A percentile compares a stretch with the other conserved stretches of the same genome.
Evolutionary conservation across 2,113 vertebrate species (phyloP).

Genomic region (Rhinolophus ferrumequinum): DNA sequence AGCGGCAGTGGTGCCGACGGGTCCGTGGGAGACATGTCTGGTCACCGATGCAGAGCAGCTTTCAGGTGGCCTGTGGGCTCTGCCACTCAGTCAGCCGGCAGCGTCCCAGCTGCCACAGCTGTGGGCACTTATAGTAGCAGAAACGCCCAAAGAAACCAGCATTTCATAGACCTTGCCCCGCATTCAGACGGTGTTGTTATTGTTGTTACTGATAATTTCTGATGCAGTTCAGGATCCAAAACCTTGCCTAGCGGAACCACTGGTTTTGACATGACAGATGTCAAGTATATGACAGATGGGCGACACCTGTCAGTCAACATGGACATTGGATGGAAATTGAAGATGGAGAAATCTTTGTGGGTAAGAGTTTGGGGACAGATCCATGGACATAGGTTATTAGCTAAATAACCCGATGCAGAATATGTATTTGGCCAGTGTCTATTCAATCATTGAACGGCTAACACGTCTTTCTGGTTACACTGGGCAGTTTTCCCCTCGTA

Average conservation of each 20-base stretch:
- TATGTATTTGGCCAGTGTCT: no score
- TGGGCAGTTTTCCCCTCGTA: background rate
- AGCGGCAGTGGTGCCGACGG: background rate
- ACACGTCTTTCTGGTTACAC: no score
- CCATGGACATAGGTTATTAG: no score
- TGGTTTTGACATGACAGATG: background rate
- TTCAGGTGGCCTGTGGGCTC: background rate
- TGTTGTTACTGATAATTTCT: background rate
- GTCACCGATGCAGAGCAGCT: background rate
- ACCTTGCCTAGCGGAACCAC: background rate
- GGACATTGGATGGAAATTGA: no score
- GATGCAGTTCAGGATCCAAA: background rate
- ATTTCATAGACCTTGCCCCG: background rate
- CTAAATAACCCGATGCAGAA: no score
- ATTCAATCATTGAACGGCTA: no score
- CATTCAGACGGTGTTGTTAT: background rate
- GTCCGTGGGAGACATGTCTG: background rate
- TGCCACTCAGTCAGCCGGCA: background rate
- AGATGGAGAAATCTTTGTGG: no score
- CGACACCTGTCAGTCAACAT: background rate
- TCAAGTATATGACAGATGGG: background rate
- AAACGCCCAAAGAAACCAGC: background rate
- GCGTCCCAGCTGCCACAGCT: background rate
- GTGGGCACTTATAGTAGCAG: background rate
- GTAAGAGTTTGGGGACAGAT: no score